A percentile compares a stretch with the other conserved stretches of the same genome.
phyloP scores from a whole-genome alignment of 2,888 invertebrate genomes.

The Trimorus sp. region DNA sequence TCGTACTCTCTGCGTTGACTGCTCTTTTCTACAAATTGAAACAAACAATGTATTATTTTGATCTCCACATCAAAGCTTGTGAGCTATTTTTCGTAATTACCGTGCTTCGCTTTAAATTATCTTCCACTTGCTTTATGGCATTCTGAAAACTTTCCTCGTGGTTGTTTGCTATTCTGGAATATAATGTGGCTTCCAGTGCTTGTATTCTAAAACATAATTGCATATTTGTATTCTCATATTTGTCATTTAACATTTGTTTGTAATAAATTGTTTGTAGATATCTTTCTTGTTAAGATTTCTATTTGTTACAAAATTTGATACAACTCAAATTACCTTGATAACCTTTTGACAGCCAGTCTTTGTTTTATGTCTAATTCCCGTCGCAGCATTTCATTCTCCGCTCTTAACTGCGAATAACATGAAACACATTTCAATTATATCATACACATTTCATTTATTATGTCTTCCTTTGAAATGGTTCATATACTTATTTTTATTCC shows the following conservation, averaged over 20 bases:
- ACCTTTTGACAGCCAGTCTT: constrained; percentile 83
- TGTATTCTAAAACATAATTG: constrained; percentile 80
- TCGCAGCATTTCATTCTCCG: constrained; percentile 82
- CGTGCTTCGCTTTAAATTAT: constrained; percentile 84
- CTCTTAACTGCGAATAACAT: constrained; percentile 4
- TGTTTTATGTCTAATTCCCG: constrained; percentile 84
- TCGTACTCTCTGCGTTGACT: constrained; percentile 84
- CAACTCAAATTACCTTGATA: constrained; percentile 75
- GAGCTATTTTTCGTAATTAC: constrained; percentile 74
- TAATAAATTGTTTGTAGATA: too few relatives aligned
- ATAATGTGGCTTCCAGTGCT: constrained; percentile 83
- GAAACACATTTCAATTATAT: background rate
- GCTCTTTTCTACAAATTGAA: constrained; percentile 84
- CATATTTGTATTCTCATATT: too few relatives aligned
- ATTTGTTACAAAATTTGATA: too few relatives aligned
- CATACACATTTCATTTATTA: background rate
- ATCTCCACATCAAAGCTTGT: constrained; percentile 19
- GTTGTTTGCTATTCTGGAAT: constrained; percentile 83
- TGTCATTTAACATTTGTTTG: too few relatives aligned
- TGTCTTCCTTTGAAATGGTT: too few relatives aligned
- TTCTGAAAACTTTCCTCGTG: constrained; percentile 83
- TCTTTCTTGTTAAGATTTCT: too few relatives aligned
- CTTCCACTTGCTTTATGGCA: constrained; percentile 84
- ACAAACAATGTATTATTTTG: constrained; percentile 1
- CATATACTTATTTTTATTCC: too few relatives aligned